Evolutionary conservation across 2,797 vertebrate genomes (phyloP), one percentile per base, ranked within the genome.

Genomic region (Choloepus didactylus): DNA sequence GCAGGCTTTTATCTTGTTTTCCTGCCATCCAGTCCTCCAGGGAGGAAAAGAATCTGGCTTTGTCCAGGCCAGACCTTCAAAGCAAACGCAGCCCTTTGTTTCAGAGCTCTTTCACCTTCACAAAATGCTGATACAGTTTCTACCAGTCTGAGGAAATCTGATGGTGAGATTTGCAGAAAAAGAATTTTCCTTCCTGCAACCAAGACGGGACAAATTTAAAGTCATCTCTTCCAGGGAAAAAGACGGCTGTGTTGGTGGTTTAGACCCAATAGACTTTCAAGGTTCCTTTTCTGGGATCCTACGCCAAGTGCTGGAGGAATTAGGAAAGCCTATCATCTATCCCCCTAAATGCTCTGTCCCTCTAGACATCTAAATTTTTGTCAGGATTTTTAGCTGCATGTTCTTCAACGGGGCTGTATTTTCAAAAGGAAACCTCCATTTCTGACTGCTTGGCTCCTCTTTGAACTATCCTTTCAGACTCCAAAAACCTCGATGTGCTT

Each of bases 41-140:
- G 92, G 83, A 97, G 93, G 56, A 94, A 98, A 98, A 96, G 95
- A 97, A 98, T 98, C 95, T 83, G 87, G 87, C 96, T 96, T 94
- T 97, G 96, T 95, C 87, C 89, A 96, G 9, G 91, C 96, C 97
- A 98, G 97, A 96, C 23, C 93, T 97, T 95, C 86, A 64, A 3
- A 3, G 94, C 95, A 66, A 98, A 97, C 35, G 54, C 81, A 96
- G 93, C 60, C 67, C 95, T 97, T 98, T 98, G 97, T 98, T 85
- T 97, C 49, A 46, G 49, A 62, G 96, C 60, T 86, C 56, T 97
- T 97, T 97, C 89, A 97, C 94, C 95, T 98, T 97, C 77, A 86
- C 90, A 75, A 87, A 91, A 90, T 82, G 87, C 96, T 96, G 95
- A 92, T 66, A 87, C 18, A 56, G 70, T 93, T 96, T 76, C 94